Percentiles rank a stretch among this genome's conserved stretches.
phyloP scores from a whole-genome alignment of 2,888 invertebrate species.

The Mythimna pallens region DNA sequence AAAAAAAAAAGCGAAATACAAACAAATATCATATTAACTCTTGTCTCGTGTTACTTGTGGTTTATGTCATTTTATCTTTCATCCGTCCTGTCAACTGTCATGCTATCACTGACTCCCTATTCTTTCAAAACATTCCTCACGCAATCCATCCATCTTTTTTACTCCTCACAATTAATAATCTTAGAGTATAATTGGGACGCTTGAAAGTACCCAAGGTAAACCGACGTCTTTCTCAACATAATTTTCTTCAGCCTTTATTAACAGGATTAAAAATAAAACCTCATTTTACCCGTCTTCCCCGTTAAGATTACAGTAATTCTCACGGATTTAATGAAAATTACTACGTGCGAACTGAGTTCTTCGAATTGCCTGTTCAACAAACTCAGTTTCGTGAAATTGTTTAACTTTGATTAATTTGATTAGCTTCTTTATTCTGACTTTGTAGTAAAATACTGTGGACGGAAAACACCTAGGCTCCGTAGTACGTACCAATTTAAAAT shows the following conservation, averaged over 20 bases:
- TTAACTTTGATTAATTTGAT: slow-evolving; percentile 27
- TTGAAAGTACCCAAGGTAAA: slow-evolving; percentile 16
- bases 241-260: slow-evolving; percentile 43
- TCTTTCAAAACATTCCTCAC: neutral
- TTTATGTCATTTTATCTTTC: too few species aligned
- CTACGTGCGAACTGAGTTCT: slow-evolving; percentile 34
- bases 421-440: slow-evolving; percentile 10
- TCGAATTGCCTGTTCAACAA: slow-evolving; percentile 35
- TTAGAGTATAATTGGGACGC: neutral
- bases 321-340: slow-evolving; percentile 51
- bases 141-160: neutral
- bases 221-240: slow-evolving; percentile 8
- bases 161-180: neutral
- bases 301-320: slow-evolving; percentile 44
- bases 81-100: neutral
- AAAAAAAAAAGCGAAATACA: too few species aligned
- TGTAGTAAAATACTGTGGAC: neutral
- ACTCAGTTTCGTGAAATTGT: slow-evolving; percentile 23
- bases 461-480: neutral
- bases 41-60: too few species aligned
- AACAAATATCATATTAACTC: too few species aligned
- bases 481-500: neutral
- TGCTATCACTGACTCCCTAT: neutral
- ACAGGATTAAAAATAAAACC: slow-evolving; percentile 44
- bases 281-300: slow-evolving; percentile 6